Evolutionary conservation across 2,113 vertebrate genomes (phyloP).

Genomic region (Sardina pilchardus): DNA sequence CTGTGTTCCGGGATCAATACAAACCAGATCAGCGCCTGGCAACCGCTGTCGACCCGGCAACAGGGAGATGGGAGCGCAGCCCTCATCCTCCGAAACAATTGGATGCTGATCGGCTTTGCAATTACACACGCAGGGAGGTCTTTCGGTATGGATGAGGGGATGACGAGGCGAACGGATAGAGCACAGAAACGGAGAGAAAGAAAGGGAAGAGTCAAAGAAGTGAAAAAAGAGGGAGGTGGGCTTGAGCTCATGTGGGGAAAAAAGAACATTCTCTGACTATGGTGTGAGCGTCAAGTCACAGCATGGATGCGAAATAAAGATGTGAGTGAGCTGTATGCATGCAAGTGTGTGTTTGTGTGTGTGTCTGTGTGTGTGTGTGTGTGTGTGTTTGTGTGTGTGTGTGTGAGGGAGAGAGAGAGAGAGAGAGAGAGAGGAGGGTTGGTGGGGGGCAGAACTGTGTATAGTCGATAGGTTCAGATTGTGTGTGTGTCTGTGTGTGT

Average conservation of each 20-base stretch:
- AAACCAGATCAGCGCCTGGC: slow-evolving; percentile 43
- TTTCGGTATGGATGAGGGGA: slow-evolving; percentile 41
- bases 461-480: not conserved
- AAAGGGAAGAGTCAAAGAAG: slow-evolving; percentile 1
- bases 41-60: slow-evolving; percentile 26
- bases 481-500: slow-evolving; percentile 1
- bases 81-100: slow-evolving; percentile 34
- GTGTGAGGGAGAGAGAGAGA: too few species aligned
- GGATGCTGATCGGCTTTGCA: slow-evolving; percentile 29
- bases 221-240: not conserved
- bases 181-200: not conserved
- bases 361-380: slow-evolving; percentile 22
- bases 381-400: not conserved
- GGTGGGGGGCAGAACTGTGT: not conserved
- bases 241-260: not conserved
- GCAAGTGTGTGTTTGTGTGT: not conserved
- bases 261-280: slow-evolving; percentile 21
- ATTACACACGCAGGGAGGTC: slow-evolving; percentile 44
- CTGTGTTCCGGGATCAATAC: slow-evolving; percentile 38
- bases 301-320: not conserved
- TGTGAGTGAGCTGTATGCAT: slow-evolving; percentile 15
- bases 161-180: slow-evolving; percentile 31
- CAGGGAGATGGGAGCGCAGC: slow-evolving; percentile 33
- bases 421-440: not conserved
- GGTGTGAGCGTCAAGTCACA: slow-evolving; percentile 8